These are phyloP conservation scores for Drosophila triauraria DNA, from an alignment of 1,140 invertebrate species.

Conservation along the genomic window DNA sequence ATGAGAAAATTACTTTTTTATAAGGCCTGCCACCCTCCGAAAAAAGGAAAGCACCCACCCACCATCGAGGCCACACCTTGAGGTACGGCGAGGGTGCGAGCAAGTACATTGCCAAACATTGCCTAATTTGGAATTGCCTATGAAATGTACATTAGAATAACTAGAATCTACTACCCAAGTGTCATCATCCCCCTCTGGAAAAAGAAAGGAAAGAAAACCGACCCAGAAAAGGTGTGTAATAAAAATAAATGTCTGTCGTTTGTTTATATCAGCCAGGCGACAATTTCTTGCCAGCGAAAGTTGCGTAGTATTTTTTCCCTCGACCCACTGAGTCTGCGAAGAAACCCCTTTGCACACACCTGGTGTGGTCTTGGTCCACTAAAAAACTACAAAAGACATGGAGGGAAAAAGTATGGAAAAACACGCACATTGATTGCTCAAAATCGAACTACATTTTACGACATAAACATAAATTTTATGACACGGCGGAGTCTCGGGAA, in stretches of 20 bases:
- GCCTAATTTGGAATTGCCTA: constrained; percentile 85
- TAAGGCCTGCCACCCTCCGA: constrained; percentile 50
- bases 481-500: constrained; percentile 45
- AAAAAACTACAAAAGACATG: constrained; percentile 22
- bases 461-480: constrained; percentile 85
- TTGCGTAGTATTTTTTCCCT: constrained; percentile 41
- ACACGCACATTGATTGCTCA: constrained; percentile 36
- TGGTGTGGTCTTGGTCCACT: constrained; percentile 48
- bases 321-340: constrained; percentile 4
- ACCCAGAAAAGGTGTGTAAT: constrained; percentile 80
- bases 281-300: constrained; percentile 40
- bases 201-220: constrained; percentile 2
- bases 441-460: constrained; percentile 82
- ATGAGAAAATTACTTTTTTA: constrained; percentile 85
- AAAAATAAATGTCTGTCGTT: constrained; percentile 85
- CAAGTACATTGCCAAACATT: constrained; percentile 78
- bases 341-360: constrained; percentile 51
- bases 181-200: constrained; percentile 19
- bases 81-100: constrained; percentile 5
- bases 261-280: constrained; percentile 84
- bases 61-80: constrained; percentile 59
- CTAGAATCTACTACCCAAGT: constrained; percentile 78
- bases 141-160: constrained; percentile 85
- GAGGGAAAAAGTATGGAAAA: constrained; percentile 9
- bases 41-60: constrained; percentile 18